Conservation (phyloP, 2,113 vertebrate species). For the Theropithecus gelada region DNA sequence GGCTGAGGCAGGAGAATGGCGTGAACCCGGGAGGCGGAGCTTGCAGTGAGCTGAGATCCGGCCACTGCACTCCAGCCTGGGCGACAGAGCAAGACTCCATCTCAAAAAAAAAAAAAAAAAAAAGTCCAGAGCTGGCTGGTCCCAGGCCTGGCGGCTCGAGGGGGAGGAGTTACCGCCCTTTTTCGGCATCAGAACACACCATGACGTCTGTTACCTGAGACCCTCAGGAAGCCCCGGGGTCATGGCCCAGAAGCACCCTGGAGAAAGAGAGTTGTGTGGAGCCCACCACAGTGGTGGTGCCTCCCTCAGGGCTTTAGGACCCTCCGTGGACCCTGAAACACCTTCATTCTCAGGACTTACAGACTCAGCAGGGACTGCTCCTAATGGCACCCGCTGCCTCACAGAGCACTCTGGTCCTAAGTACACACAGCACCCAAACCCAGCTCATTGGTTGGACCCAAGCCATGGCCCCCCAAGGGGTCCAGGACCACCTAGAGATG, state of each 20-base stretch:
- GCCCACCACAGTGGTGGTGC: conserved; percentile 42
- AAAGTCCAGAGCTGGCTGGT: conserved; percentile 5
- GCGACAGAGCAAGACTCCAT: too few relatives aligned
- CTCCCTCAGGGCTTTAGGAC: conserved; percentile 61
- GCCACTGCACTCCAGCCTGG: too few relatives aligned
- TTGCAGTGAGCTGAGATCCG: too few relatives aligned
- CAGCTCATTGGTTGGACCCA: conserved; percentile 70
- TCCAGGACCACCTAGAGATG: conserved; percentile 50
- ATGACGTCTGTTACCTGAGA: conserved; percentile 78
- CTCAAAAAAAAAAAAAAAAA: too few relatives aligned
- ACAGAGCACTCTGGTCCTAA: conserved; percentile 54
- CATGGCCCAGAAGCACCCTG: conserved; percentile 72
- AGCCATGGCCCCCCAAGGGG: conserved; percentile 66
- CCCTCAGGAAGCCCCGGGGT: conserved; percentile 58
- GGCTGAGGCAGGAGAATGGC: too few relatives aligned
- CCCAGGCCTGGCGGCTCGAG: conserved; percentile 61
- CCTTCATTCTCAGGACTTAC: conserved; percentile 71
- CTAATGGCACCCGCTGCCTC: conserved; percentile 63
- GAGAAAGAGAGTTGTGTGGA: conserved; percentile 64
- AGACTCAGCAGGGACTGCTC: conserved; percentile 59
- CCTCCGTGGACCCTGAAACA: conserved; percentile 60
- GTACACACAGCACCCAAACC: conserved; percentile 60
- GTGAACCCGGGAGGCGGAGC: too few relatives aligned
- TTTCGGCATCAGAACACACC: conserved; percentile 33
- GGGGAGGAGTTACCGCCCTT: conserved; percentile 67